Evolutionary conservation across 2,888 invertebrate genomes (phyloP), one percentile per base, ranked within the genome.

Genomic region (Papilio demoleus): DNA sequence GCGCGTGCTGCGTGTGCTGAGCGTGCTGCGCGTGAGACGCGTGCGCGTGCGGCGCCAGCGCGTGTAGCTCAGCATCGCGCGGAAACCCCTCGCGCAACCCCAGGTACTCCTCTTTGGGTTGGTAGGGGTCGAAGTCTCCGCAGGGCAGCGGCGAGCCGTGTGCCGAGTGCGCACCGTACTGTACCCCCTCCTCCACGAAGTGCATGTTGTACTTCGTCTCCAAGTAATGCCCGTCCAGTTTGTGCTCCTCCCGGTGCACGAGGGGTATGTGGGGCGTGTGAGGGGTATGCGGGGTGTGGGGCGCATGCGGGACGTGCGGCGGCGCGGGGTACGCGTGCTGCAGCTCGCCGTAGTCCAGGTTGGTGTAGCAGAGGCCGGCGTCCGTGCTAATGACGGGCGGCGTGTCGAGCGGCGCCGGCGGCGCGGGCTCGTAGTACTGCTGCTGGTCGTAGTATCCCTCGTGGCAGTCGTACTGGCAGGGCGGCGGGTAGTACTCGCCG

Each of bases 301-400:
- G 50, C 6, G 14, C 27, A 72, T 94, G 92, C 70, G 94, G 93
- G 56, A 93, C 93, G 50, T 94, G 78, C 6, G 93, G 85, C 71
- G 94, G 93, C 56, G 94, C 88, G 36, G 94, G 94, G 69, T 93
- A 93, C 70, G 87, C 86, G 36, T 92, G 85, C 77, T 89, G 89
- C 68, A 88, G 73, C 70, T 93, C 80, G 4, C 94, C 94, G 79
- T 97, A 97, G 86, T 98, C 97, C 77, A 98, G 88, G 84, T 97
- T 97, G 0, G 97, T 97, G 85, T 98, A 98, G 85, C 97, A 97
- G 70, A 98, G 92, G 0, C 97, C 97, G 50, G 97, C 95, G 80
- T 97, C 97, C 0, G 97, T 96, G 80, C 96, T 97, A 75, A 97
- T 97, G 58, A 97, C 97, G 14, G 95, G 94, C 3, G 94, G 89